Conservation (phyloP, 2,797 vertebrate genomes). For the Melanogrammus aeglefinus region DNA sequence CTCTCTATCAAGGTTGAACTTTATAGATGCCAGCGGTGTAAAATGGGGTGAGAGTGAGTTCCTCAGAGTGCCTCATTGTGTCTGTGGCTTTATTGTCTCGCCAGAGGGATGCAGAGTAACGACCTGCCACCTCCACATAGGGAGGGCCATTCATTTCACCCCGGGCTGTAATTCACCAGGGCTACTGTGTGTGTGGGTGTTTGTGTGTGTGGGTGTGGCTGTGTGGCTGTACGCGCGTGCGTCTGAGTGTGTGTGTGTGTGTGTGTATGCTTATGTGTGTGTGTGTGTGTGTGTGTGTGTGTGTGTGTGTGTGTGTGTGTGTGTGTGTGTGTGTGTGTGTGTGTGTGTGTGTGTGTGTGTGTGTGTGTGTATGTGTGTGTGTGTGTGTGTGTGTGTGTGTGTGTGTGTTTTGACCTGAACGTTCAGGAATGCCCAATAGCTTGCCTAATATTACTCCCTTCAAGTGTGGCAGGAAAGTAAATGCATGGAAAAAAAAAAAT, state of each 20-base stretch:
- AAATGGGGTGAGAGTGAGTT: slow-evolving; percentile 63
- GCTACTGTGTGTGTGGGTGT: slow-evolving; percentile 15
- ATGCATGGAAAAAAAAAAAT: no score
- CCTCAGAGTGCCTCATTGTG: slow-evolving; percentile 69
- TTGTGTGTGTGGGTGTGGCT: slow-evolving; percentile 17
- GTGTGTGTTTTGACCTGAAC: slow-evolving; percentile 1
- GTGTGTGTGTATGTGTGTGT: no score
- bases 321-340: no score
- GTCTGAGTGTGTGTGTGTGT: no score
- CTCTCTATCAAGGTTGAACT: slow-evolving; percentile 74
- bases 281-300: no score
- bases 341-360: no score
- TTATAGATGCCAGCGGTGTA: slow-evolving; percentile 70
- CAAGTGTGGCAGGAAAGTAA: background rate
- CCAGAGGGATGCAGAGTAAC: slow-evolving; percentile 69
- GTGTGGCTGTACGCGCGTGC: no score
- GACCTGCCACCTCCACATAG: slow-evolving; percentile 64
- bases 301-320: no score
- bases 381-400: background rate
- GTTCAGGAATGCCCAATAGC: no score
- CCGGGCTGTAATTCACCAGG: slow-evolving; percentile 59
- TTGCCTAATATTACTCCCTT: background rate
- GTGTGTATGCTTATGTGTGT: no score
- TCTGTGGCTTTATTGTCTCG: slow-evolving; percentile 69
- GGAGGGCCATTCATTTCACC: slow-evolving; percentile 66